Evolutionary conservation across 2,113 vertebrate species (phyloP), one percentile per base, ranked within the genome.

Genomic region (Ammospiza caudacuta): DNA sequence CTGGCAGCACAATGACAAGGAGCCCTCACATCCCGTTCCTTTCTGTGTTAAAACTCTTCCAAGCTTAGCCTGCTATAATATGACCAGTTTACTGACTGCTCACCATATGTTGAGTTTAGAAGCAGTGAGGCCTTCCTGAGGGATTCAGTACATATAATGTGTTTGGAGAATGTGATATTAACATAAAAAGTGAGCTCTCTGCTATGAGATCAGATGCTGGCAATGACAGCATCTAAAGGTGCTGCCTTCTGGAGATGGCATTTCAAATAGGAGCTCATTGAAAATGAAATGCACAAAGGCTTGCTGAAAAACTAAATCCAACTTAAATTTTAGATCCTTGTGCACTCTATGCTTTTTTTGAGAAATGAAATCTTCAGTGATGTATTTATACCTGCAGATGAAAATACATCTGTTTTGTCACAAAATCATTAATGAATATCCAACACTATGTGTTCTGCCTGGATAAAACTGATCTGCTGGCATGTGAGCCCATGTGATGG

Each of bases 351-450:
- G 22, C 15, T 63, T 73, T 79, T 72, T 64, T 51, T 87, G 78
- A 93, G 37, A 90, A 90, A 92, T 75, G 8, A 86, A 81, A 77
- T 61, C 55, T 59, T 77, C 59, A 77, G 55, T 77, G 68, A 39
- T 2, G 3, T 58, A 31, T 88, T 86, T 80, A 74, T 81, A 90
- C 61, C 59, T 89, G 75, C 44, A 83, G 63, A 83, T 63, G 67
- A 80, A 95, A 82, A 92, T 80, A 75, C 15, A 92, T 75, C 83
- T 9, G 1, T 68, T 86, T 92, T 93, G 55, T 90, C 82, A 74
- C 49, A 83, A 95, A 95, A 91, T 92, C 87, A 44, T 94, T 82
- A 89, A 63, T 55, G 75, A 88, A 80, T 86, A 44, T 15, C 57
- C 69, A 82, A 59, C 52, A 55, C 47, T 14, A 1, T 41, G 52